Evolutionary conservation across 2,888 invertebrate species (phyloP), one percentile per base, ranked within the genome.

Genomic region (Epiperipatus broadwayi): DNA sequence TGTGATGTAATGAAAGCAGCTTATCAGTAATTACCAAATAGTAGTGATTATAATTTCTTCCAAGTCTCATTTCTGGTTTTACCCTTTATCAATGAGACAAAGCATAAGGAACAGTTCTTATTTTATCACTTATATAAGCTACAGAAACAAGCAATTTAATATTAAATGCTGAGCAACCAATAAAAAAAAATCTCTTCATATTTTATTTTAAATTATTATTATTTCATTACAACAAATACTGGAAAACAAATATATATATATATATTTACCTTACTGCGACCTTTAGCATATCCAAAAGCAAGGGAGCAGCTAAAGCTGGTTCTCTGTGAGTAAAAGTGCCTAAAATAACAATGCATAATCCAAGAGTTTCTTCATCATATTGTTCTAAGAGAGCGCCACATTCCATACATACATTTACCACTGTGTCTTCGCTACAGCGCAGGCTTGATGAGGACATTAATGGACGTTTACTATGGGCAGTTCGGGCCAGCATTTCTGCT

Each of bases 311-410:
- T 48, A 67, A 52, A 8, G 78, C 73, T 1, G 95, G 91, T 59
- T 95, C 93, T 16, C 95, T 69, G 55, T 95, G 91, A 45, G 97
- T 83, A 59, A 89, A 93, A 0, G 95, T 93, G 20, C 85, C 84
- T 45, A 97, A 64, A 44, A 79, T 79, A 34, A 93, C 81, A 49
- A 97, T 80, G 52, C 89, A 78, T 39, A 95, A 69, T 0, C 87
- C 89, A 41, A 93, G 67, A 56, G 95, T 93, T 56, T 97, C 95
- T 56, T 97, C 95, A 45, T 84, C 87, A 61, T 91, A 95, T 56
- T 84, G 78, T 57, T 91, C 87, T 44, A 75, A 72, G 3, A 76
- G 68, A 2, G 75, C 74, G 12, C 89, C 87, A 59, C 95, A 97
- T 55, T 89, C 85, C 0, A 81, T 73, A 55, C 87, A 89, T 55